phyloP scores from a whole-genome alignment of 2,888 invertebrate genomes.

The Sussaba pulchella region DNA sequence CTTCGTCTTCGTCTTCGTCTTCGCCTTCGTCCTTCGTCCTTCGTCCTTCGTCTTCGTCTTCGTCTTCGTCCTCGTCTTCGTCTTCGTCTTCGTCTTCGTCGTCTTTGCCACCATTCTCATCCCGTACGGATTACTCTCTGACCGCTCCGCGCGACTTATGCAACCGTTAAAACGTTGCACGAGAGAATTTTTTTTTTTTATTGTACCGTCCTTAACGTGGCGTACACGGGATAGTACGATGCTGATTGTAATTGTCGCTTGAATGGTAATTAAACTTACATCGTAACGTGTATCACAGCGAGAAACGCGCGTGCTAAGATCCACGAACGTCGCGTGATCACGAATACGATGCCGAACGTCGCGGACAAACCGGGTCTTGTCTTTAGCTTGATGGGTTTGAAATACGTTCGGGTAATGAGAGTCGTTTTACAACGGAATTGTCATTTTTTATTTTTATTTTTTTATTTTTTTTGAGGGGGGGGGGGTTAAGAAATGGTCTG shows the following conservation, averaged over 20 bases:
- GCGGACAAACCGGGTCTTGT: slow-evolving; percentile 41
- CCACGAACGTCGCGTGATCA: slow-evolving; percentile 60
- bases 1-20: no score
- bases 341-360: slow-evolving; percentile 19
- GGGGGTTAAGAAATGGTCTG: no score
- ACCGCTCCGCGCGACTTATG: slow-evolving; percentile 43
- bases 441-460: no score
- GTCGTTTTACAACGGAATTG: slow-evolving; percentile 10
- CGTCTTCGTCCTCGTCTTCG: no score
- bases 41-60: no score
- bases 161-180: slow-evolving; percentile 56
- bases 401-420: slow-evolving; percentile 4
- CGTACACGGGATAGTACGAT: slow-evolving; percentile 27
- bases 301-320: slow-evolving; percentile 38
- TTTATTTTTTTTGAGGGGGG: no score
- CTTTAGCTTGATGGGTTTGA: neutral
- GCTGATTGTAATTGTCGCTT: slow-evolving; percentile 76
- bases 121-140: slow-evolving; percentile 15
- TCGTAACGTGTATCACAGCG: slow-evolving; percentile 50
- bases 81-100: no score
- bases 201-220: slow-evolving; percentile 7
- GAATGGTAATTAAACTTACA: slow-evolving; percentile 66
- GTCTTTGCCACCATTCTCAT: slow-evolving; percentile 34
- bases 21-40: no score
- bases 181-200: slow-evolving; percentile 48